Percentiles rank a stretch among this genome's conserved stretches.
phyloP scores from a whole-genome alignment of 1,140 invertebrate species.

The Carposina sasakii region DNA sequence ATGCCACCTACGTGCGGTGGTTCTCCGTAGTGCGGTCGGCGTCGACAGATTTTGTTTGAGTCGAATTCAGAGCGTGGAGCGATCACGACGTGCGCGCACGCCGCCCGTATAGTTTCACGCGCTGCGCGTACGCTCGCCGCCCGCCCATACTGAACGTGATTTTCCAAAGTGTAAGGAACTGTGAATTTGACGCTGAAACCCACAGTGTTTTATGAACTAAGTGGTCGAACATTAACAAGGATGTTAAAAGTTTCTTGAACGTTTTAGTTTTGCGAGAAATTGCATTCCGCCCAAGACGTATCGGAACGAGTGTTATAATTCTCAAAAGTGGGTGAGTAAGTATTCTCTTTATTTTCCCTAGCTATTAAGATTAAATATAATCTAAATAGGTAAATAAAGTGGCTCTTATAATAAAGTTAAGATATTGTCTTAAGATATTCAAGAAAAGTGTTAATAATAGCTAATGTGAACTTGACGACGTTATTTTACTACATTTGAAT shows the following conservation, averaged over 20 bases:
- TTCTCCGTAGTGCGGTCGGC: too few relatives aligned
- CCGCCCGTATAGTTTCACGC: too few relatives aligned
- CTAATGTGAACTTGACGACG: not conserved
- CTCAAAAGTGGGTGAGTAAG: conserved; percentile 46
- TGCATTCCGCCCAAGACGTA: not conserved
- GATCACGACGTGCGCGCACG: too few relatives aligned
- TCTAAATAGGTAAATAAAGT: conserved; percentile 6
- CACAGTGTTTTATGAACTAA: not conserved
- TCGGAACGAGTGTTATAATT: conserved; percentile 19
- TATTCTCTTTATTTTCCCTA: conserved; percentile 5
- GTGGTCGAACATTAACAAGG: conserved; percentile 11
- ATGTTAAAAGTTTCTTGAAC: not conserved
- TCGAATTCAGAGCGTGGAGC: too few relatives aligned
- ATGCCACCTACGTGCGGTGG: too few relatives aligned
- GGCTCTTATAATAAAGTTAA: conserved; percentile 13
- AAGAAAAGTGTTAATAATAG: conserved; percentile 11
- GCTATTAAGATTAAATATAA: conserved; percentile 6
- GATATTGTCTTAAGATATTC: conserved; percentile 11
- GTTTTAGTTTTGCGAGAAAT: not conserved
- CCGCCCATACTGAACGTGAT: not conserved
- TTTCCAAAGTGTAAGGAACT: not conserved
- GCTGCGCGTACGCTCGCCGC: too few relatives aligned
- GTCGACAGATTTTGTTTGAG: too few relatives aligned
- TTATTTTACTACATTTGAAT: not conserved
- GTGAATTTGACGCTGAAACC: not conserved